Evolutionary conservation across 2,113 vertebrate genomes (phyloP).

Genomic region (Dicerorhinus sumatrensis): DNA sequence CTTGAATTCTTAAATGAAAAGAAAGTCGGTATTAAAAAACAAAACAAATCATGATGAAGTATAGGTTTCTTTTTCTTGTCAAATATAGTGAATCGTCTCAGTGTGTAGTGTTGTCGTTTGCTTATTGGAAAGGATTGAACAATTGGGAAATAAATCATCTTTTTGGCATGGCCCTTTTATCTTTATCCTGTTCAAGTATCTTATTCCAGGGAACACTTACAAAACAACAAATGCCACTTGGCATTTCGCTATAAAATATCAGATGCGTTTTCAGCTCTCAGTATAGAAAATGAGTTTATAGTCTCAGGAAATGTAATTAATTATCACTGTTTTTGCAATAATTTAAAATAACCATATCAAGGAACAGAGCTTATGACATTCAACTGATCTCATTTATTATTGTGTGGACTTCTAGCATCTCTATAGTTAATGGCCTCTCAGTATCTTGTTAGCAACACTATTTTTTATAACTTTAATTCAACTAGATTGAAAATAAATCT

Average conservation of each 20-base stretch:
- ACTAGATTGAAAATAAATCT: not conserved
- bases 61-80: not conserved
- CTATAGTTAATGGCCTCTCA: not conserved
- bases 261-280: constrained; percentile 45
- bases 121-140: constrained; percentile 15
- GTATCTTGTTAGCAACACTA: not conserved
- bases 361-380: constrained; percentile 19
- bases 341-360: constrained; percentile 51
- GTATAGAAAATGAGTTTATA: constrained; percentile 50
- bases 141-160: constrained; percentile 44
- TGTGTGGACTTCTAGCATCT: constrained; percentile 23
- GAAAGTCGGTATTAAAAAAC: not conserved
- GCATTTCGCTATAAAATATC: constrained; percentile 63
- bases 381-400: constrained; percentile 57
- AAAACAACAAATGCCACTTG: constrained; percentile 63
- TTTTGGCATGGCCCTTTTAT: constrained; percentile 58
- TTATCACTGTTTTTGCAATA: constrained; percentile 51
- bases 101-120: not conserved
- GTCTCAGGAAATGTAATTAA: constrained; percentile 62
- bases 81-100: not conserved
- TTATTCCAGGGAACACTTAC: constrained; percentile 53
- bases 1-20: not conserved
- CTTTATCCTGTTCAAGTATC: constrained; percentile 51
- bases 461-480: constrained; percentile 53
- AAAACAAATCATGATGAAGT: not conserved